A percentile compares a stretch with the other conserved stretches of the same genome.
These are phyloP conservation scores for Spheniscus humboldti DNA, from an alignment of 2,797 vertebrate genomes.

Conservation along the genomic window DNA sequence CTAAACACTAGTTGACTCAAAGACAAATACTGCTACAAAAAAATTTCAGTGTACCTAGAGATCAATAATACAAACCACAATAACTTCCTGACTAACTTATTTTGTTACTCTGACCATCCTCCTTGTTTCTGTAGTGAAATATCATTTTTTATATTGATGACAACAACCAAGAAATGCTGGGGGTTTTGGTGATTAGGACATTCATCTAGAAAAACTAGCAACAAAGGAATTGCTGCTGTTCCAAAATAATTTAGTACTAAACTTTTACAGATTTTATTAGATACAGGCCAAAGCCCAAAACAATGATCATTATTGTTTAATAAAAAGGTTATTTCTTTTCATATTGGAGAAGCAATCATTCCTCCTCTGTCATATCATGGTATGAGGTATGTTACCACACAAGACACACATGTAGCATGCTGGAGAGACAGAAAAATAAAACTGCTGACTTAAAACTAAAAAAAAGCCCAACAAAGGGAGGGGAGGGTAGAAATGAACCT, in stretches of 20 bases:
- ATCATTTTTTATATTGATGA: neutral
- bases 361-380: neutral
- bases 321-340: neutral
- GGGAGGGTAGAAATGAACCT: neutral
- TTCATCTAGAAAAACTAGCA: neutral
- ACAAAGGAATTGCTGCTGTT: neutral
- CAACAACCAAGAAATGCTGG: neutral
- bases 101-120: neutral
- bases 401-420: neutral
- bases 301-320: neutral
- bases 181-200: neutral
- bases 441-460: neutral
- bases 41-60: neutral
- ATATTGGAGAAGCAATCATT: neutral
- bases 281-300: neutral
- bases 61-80: neutral
- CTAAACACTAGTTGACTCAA: neutral
- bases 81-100: neutral
- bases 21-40: neutral
- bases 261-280: neutral
- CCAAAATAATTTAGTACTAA: neutral
- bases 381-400: neutral
- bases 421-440: neutral
- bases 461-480: neutral
- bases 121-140: neutral